Conservation (phyloP, 2,113 vertebrate genomes). For the Mus musculus region DNA sequence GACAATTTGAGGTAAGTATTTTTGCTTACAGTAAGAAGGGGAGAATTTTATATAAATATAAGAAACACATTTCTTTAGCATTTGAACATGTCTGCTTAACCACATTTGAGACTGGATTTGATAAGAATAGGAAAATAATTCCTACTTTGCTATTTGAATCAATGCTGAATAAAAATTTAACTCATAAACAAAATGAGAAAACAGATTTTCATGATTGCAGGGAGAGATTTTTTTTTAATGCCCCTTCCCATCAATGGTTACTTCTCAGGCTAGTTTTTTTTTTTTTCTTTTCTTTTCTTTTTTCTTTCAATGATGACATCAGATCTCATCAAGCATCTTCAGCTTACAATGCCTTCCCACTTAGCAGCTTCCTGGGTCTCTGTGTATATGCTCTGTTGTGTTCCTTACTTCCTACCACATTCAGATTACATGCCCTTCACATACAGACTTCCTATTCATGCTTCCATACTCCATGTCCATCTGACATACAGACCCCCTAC, state of each 20-base stretch:
- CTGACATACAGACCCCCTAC: background rate
- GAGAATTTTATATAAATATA: background rate
- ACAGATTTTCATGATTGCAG: background rate
- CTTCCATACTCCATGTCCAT: background rate
- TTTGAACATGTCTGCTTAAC: background rate
- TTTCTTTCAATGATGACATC: background rate
- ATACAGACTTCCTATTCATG: background rate
- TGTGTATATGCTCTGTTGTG: background rate
- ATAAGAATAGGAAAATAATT: slow-evolving; percentile 29
- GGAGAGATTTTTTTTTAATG: background rate
- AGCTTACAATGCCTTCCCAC: background rate
- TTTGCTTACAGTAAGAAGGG: background rate
- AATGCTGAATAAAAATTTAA: slow-evolving; percentile 35
- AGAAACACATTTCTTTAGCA: background rate
- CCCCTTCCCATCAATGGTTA: background rate
- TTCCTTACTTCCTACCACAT: background rate
- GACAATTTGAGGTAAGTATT: slow-evolving; percentile 9
- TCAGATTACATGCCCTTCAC: background rate
- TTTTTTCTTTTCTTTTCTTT: too few species aligned
- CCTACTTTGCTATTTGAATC: slow-evolving; percentile 1
- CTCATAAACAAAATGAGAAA: slow-evolving; percentile 40
- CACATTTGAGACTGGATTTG: slow-evolving; percentile 41
- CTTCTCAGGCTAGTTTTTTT: background rate
- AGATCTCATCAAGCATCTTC: background rate
- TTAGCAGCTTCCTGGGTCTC: background rate